phyloP scores from a whole-genome alignment of 2,888 invertebrate species.

The Lottia scabra region DNA sequence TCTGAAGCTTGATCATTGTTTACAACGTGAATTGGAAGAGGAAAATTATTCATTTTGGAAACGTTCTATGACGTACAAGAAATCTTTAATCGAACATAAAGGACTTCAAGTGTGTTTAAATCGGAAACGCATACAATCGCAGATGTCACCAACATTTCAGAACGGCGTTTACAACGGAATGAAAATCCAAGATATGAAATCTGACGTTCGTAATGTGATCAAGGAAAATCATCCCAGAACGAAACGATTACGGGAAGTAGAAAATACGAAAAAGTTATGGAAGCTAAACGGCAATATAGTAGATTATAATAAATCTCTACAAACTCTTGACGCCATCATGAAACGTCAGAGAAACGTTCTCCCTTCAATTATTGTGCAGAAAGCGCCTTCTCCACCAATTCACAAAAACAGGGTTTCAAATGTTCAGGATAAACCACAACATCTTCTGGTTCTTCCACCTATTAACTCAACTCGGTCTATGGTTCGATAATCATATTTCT shows the following conservation, averaged over 20 bases:
- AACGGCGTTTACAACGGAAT: background rate
- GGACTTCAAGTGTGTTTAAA: background rate
- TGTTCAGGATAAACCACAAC: too few relatives aligned
- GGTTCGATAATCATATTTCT: too few relatives aligned
- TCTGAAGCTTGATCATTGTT: background rate
- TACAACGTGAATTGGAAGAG: background rate
- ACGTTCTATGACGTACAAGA: background rate
- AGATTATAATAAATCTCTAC: background rate
- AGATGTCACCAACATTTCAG: background rate
- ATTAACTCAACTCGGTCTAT: too few relatives aligned
- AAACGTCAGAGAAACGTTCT: background rate
- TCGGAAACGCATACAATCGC: background rate
- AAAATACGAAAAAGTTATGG: background rate
- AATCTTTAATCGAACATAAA: background rate
- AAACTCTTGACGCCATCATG: background rate
- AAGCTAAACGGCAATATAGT: background rate
- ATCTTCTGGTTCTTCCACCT: too few relatives aligned
- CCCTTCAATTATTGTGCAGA: background rate
- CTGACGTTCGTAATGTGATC: background rate
- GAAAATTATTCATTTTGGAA: background rate
- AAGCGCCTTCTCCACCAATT: background rate
- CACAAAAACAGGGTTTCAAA: too few relatives aligned
- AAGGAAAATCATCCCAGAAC: background rate
- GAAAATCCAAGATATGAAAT: background rate
- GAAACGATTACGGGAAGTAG: background rate